Conservation (phyloP, 2,113 vertebrate genomes). For the Chaenocephalus aceratus region DNA sequence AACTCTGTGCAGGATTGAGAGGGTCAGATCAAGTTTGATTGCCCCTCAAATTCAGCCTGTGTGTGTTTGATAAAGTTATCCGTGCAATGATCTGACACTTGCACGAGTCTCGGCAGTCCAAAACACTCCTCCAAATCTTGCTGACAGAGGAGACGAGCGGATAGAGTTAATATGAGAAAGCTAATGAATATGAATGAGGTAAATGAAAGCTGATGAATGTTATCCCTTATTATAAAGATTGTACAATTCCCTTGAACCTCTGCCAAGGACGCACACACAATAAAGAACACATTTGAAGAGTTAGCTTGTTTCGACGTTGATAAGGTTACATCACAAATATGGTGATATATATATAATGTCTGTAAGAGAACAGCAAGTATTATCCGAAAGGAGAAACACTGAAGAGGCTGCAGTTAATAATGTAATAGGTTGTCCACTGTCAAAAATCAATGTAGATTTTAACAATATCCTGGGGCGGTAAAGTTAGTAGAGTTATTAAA, state of each 20-base stretch:
- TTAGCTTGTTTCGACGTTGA: conserved; percentile 70
- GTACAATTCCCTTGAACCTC: conserved; percentile 79
- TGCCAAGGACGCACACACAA: conserved; percentile 77
- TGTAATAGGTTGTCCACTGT: conserved; percentile 42
- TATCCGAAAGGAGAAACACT: conserved; percentile 32
- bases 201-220: conserved; percentile 81
- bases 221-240: conserved; percentile 82
- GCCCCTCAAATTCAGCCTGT: conserved; percentile 57
- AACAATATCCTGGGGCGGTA: conserved; percentile 61
- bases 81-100: conserved; percentile 64
- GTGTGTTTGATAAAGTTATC: conserved; percentile 72
- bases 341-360: conserved; percentile 54
- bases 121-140: conserved; percentile 62
- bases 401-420: conserved; percentile 21
- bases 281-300: conserved; percentile 70
- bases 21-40: conserved; percentile 69
- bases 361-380: conserved; percentile 14
- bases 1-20: conserved; percentile 37
- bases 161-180: conserved; percentile 62
- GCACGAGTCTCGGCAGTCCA: conserved; percentile 60
- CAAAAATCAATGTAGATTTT: conserved; percentile 53
- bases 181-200: conserved; percentile 80
- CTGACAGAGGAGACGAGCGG: conserved; percentile 59
- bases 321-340: conserved; percentile 65
- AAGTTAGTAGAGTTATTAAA: conserved; percentile 72